Evolutionary conservation across 2,888 invertebrate species (phyloP).

Genomic region (Erebia aethiops): DNA sequence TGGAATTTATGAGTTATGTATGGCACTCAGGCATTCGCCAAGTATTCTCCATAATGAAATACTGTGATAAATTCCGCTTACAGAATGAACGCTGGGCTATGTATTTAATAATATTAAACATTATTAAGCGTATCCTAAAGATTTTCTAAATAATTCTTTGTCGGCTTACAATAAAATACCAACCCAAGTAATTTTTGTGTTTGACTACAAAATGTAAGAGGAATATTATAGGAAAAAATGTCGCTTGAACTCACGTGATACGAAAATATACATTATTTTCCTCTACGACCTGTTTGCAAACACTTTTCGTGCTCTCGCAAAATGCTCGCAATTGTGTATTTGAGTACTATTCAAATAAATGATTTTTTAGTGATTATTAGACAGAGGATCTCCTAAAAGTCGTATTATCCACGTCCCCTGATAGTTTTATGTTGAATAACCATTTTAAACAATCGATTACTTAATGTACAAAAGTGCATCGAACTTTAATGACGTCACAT

Average conservation of each 20-base stretch:
- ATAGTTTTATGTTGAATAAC: too few relatives aligned
- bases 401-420: too few relatives aligned
- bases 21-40: neutral
- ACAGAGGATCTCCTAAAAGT: too few relatives aligned
- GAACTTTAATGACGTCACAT: too few relatives aligned
- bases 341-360: too few relatives aligned
- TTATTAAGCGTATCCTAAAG: neutral
- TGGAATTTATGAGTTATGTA: neutral
- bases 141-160: neutral
- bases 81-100: neutral
- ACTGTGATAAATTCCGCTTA: neutral
- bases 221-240: neutral
- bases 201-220: neutral
- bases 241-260: neutral
- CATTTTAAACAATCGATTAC: too few relatives aligned
- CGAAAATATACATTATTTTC: neutral
- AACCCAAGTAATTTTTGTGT: slow-evolving; percentile 2
- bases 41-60: neutral
- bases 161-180: neutral
- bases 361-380: too few relatives aligned
- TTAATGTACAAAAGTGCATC: too few relatives aligned
- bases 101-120: neutral
- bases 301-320: neutral
- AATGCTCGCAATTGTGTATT: too few relatives aligned
- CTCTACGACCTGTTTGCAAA: neutral